A percentile compares a stretch with the other conserved stretches of the same genome.
phyloP scores from a whole-genome alignment of 2,888 invertebrate genomes.

The Melanostoma mellinum region DNA sequence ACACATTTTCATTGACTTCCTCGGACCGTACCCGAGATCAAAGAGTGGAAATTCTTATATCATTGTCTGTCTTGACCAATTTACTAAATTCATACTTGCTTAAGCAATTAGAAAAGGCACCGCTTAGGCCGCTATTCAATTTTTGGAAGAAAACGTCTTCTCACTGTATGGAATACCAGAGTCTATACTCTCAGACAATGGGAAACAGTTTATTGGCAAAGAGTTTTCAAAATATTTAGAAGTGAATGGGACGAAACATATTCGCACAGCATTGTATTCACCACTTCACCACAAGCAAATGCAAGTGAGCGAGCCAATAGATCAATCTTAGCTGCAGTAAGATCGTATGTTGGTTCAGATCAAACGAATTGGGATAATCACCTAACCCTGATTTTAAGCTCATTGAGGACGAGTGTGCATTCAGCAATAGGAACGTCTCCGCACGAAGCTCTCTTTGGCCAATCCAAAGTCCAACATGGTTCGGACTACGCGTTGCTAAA shows the following conservation, averaged over 20 bases:
- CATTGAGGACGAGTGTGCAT: no score
- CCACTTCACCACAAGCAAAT: constrained; percentile 6
- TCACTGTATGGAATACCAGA: no score
- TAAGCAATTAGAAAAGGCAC: constrained; percentile 2
- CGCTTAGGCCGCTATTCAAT: not conserved
- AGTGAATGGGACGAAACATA: no score
- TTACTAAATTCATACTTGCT: constrained; percentile 4
- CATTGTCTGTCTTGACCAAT: not conserved
- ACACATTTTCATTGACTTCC: not conserved
- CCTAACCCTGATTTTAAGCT: not conserved
- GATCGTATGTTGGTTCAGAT: not conserved
- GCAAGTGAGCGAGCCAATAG: constrained; percentile 5
- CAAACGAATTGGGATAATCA: constrained; percentile 2
- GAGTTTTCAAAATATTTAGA: no score
- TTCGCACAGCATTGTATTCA: no score
- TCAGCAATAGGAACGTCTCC: no score
- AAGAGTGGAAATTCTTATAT: constrained; percentile 6
- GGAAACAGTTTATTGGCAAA: not conserved
- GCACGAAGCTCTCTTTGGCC: no score
- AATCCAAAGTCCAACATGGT: no score
- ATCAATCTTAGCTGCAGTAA: constrained; percentile 3
- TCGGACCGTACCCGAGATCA: not conserved
- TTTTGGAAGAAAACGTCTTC: constrained; percentile 5
- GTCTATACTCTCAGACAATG: not conserved
- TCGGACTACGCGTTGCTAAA: no score